These are phyloP conservation scores for Bungarus multicinctus DNA, from an alignment of 2,113 vertebrate species.

Conservation along the genomic window DNA sequence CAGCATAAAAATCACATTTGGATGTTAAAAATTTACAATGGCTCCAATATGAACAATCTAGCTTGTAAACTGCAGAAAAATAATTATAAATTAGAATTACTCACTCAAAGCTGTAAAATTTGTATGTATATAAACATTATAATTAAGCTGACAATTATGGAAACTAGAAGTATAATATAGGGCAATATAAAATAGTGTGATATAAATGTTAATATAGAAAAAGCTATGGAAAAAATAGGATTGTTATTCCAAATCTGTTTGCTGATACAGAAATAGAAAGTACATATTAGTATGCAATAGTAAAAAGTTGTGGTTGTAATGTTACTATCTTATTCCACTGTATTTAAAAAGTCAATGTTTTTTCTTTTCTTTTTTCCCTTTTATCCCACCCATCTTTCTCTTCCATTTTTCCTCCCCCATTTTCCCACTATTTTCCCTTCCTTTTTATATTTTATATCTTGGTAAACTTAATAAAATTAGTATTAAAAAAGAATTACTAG, in stretches of 20 bases:
- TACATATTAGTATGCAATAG: background rate
- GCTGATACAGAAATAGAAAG: background rate
- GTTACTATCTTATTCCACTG: background rate
- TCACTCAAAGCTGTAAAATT: background rate
- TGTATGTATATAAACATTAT: background rate
- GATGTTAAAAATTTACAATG: background rate
- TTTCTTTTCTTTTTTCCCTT: background rate
- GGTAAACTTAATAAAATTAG: background rate
- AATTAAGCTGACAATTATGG: background rate
- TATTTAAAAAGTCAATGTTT: background rate
- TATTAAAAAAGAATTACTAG: background rate
- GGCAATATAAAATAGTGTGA: background rate
- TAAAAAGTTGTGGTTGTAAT: no score
- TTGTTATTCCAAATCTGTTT: background rate
- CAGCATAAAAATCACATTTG: background rate
- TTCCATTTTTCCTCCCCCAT: background rate
- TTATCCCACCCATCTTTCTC: background rate
- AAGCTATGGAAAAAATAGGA: background rate
- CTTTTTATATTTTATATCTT: background rate
- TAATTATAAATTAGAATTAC: background rate
- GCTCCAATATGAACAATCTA: background rate
- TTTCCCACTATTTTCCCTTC: background rate
- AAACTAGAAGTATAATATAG: background rate
- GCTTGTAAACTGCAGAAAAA: background rate
- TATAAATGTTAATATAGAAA: background rate